These are phyloP conservation scores for Nematopogon swammerdamellus DNA, from an alignment of 2,888 invertebrate species.

Conservation along the genomic window DNA sequence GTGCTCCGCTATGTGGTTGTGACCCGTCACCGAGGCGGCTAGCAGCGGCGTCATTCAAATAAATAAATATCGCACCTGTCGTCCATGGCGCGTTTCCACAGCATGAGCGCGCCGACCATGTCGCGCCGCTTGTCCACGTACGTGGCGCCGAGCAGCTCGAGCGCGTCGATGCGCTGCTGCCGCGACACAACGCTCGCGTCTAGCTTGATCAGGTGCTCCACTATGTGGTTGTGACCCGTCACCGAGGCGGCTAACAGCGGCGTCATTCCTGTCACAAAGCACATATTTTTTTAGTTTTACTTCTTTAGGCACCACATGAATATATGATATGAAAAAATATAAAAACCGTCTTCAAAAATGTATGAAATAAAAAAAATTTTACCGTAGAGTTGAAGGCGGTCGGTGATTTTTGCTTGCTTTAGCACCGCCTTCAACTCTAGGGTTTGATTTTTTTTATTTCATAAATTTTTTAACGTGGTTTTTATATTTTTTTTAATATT, in stretches of 20 bases:
- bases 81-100: conserved; percentile 91
- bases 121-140: conserved; percentile 96
- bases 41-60: conserved; percentile 94
- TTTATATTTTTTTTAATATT: too few species aligned
- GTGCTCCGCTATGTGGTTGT: conserved; percentile 90
- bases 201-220: conserved; percentile 82
- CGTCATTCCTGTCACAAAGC: conserved; percentile 76
- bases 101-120: conserved; percentile 82
- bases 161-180: conserved; percentile 81
- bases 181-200: conserved; percentile 73
- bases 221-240: conserved; percentile 89
- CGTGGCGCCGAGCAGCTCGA: conserved; percentile 90
- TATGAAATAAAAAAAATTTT: too few species aligned
- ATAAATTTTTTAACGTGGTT: too few species aligned
- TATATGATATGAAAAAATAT: too few species aligned
- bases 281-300: too few species aligned
- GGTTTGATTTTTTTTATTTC: too few species aligned
- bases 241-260: conserved; percentile 91
- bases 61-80: too few species aligned
- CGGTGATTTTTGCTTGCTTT: too few species aligned
- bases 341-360: too few species aligned
- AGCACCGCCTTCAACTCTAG: too few species aligned
- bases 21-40: conserved; percentile 91
- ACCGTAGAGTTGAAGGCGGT: too few species aligned
- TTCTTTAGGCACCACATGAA: too few species aligned